Conservation (phyloP, 1,140 invertebrate genomes). For the Metaphire vulgaris region DNA sequence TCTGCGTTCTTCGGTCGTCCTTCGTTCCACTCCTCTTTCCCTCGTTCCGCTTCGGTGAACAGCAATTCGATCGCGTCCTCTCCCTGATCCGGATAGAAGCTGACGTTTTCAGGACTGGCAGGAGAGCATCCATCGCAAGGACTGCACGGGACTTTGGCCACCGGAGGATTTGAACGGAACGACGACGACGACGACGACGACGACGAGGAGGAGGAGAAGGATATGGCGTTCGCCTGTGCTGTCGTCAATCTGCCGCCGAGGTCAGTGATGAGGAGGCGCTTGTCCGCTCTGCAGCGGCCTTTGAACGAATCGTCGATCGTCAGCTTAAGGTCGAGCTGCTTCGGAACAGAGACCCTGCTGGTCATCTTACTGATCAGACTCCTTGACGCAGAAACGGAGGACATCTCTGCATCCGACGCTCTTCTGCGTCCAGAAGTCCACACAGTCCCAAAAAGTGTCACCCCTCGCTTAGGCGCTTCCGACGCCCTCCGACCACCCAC, state of each 20-base stretch:
- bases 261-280: constrained; percentile 1
- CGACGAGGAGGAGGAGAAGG: too few species aligned
- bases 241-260: not conserved
- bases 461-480: too few species aligned
- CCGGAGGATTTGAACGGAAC: constrained; percentile 58
- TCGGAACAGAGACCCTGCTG: too few species aligned
- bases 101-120: constrained; percentile 71
- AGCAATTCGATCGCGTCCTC: not conserved
- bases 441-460: too few species aligned
- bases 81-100: constrained; percentile 59
- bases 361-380: too few species aligned
- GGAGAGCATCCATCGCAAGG: constrained; percentile 58
- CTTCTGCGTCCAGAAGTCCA: too few species aligned
- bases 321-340: not conserved
- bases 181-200: constrained; percentile 44
- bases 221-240: too few species aligned
- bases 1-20: too few species aligned
- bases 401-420: too few species aligned
- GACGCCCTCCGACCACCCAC: too few species aligned
- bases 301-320: not conserved
- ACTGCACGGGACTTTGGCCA: constrained; percentile 63
- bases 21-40: not conserved
- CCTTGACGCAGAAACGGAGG: too few species aligned
- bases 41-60: not conserved
- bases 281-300: not conserved